Evolutionary conservation across 2,113 vertebrate genomes (phyloP), one percentile per base, ranked within the genome.

Genomic region (Bos indicus): DNA sequence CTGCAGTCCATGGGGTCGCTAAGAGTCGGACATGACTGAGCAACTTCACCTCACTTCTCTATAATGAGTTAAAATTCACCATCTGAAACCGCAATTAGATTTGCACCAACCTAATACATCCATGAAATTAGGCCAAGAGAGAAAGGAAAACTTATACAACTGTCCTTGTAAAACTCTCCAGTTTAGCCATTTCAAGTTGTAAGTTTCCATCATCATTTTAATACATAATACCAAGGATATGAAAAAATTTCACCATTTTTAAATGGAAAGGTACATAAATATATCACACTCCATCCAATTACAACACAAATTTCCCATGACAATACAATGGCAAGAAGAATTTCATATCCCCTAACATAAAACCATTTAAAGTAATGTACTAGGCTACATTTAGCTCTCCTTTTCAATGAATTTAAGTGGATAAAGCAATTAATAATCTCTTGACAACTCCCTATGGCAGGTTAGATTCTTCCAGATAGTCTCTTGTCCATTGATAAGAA

Each of bases 361-460:
- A 60, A 71, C 81, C 77, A 28, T 91, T 93, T 86, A 88, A 80
- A 95, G 48, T 80, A 92, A 98, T 85, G 90, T 36, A 51, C 28
- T 51, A 62, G 25, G 64, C 60, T 97, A 96, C 94, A 96, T 96
- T 94, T 96, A 97, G 59, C 81, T 92, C 94, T 88, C 74, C 64
- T 97, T 94, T 74, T 89, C 96, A 67, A 95, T 92, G 84, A 95
- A 96, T 95, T 97, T 92, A 98, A 97, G 95, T 88, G 92, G 26
- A 62, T 87, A 97, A 84, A n/a, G 83, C 94, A 95, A 97, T 97
- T 97, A 97, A 95, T 97, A 97, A 96, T 93, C 71, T 91, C 52
- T 48, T 23, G 52, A 96, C 60, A 92, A n/a, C 40, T 91, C 64
- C 71, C 84, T 90, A 36, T 28, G 88, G 84, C 92, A 95, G 64